phyloP scores from a whole-genome alignment of 2,888 invertebrate genomes.

The Candidula unifasciata region DNA sequence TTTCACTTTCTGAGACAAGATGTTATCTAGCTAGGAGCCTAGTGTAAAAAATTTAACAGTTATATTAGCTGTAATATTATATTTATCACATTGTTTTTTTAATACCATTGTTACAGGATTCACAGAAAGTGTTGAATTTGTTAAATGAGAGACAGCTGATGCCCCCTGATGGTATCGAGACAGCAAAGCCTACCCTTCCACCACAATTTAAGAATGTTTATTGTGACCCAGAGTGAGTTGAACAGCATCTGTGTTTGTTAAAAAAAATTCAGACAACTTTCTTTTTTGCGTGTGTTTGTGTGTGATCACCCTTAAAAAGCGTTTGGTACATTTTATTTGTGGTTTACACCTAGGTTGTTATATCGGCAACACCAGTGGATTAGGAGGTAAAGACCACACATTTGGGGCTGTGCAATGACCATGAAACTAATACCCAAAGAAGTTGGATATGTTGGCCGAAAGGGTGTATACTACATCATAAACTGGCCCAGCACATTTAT shows the following conservation, averaged over 20 bases:
- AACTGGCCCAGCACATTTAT: too few relatives aligned
- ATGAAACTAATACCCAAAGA: too few relatives aligned
- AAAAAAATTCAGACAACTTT: background rate
- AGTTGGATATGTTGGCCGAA: too few relatives aligned
- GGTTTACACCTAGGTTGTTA: too few relatives aligned
- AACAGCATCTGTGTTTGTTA: background rate
- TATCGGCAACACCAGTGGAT: too few relatives aligned
- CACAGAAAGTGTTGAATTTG: conserved; percentile 82
- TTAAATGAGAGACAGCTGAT: conserved; percentile 90
- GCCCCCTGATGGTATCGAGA: conserved; percentile 87
- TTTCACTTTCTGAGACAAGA: too few relatives aligned
- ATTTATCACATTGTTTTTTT: background rate
- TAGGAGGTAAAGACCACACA: too few relatives aligned
- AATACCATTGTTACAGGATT: conserved; percentile 40
- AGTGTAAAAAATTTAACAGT: background rate
- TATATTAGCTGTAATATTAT: background rate
- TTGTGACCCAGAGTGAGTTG: conserved; percentile 91
- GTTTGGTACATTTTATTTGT: too few relatives aligned
- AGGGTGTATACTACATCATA: too few relatives aligned
- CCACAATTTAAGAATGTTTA: conserved; percentile 91
- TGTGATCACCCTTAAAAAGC: background rate
- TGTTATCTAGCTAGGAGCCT: too few relatives aligned
- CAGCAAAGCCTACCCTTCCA: conserved; percentile 87
- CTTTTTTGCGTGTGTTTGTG: background rate
- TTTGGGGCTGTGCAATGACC: too few relatives aligned